Evolutionary conservation across 2,888 invertebrate genomes (phyloP).

Genomic region (Orchestes rusci): DNA sequence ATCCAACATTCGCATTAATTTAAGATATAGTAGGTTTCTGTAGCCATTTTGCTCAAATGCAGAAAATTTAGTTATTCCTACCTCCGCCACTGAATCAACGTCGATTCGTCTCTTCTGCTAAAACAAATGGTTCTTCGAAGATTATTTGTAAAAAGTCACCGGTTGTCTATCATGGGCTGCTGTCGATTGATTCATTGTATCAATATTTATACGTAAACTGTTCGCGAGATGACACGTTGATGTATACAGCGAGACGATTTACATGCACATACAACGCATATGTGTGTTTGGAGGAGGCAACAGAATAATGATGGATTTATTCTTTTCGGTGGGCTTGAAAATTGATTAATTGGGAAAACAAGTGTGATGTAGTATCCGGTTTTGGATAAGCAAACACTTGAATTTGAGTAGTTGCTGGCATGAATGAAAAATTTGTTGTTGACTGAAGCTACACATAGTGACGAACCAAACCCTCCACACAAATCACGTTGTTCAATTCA

Average conservation of each 20-base stretch:
- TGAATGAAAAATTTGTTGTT: too few relatives aligned
- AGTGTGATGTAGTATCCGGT: too few relatives aligned
- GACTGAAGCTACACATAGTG: too few relatives aligned
- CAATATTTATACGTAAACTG: conserved; percentile 41
- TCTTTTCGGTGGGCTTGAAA: conserved; percentile 14
- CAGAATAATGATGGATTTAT: conserved; percentile 25
- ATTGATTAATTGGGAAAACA: conserved; percentile 18
- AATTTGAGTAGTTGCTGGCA: too few relatives aligned
- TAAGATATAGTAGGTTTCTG: too few relatives aligned
- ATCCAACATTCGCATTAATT: too few relatives aligned
- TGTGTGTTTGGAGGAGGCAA: conserved; percentile 19
- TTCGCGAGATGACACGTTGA: conserved; percentile 38
- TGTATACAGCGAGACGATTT: conserved; percentile 31
- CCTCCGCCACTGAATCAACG: too few relatives aligned
- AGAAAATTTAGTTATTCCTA: too few relatives aligned
- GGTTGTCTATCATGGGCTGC: conserved; percentile 34
- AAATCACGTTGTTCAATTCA: too few relatives aligned
- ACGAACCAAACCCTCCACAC: too few relatives aligned
- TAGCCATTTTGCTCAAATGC: too few relatives aligned
- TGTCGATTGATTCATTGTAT: conserved; percentile 43
- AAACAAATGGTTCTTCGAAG: conserved; percentile 26
- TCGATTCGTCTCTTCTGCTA: conserved; percentile 2
- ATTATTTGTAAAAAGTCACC: conserved; percentile 35
- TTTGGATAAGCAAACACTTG: too few relatives aligned
- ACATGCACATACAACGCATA: conserved; percentile 23